phyloP scores from a whole-genome alignment of 1,140 invertebrate species.

The Cotesia glomerata region DNA sequence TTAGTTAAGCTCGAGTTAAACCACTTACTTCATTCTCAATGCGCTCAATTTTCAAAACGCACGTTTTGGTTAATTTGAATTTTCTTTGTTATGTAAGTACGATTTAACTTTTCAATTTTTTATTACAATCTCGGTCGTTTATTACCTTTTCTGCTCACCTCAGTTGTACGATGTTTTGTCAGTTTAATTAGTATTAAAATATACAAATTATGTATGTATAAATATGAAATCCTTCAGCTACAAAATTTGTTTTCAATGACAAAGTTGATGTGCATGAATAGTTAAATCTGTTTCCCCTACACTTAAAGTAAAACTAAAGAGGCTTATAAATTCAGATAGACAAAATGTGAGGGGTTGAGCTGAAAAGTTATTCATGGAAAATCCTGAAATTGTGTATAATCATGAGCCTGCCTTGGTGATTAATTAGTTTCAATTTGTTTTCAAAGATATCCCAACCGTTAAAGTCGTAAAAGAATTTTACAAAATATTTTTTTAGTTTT shows the following conservation, averaged over 20 bases:
- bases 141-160: slow-evolving; percentile 25
- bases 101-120: background rate
- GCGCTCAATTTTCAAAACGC: too few relatives aligned
- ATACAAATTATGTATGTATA: too few relatives aligned
- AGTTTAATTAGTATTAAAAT: background rate
- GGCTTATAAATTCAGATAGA: background rate
- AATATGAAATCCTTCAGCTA: too few relatives aligned
- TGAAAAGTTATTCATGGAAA: too few relatives aligned
- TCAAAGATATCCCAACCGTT: background rate
- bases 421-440: slow-evolving; percentile 12
- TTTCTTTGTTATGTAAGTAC: background rate
- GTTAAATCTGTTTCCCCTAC: background rate
- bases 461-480: background rate
- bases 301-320: background rate
- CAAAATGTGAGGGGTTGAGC: background rate
- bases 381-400: too few relatives aligned
- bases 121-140: background rate
- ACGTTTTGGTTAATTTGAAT: slow-evolving; percentile 18
- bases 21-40: background rate
- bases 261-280: slow-evolving; percentile 9
- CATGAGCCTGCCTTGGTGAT: background rate
- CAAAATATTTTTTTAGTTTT: background rate
- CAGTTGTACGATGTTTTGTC: slow-evolving; percentile 12
- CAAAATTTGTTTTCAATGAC: too few relatives aligned
- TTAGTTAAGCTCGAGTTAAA: background rate